phyloP scores from a whole-genome alignment of 2,113 vertebrate species.

The Passer montanus region DNA sequence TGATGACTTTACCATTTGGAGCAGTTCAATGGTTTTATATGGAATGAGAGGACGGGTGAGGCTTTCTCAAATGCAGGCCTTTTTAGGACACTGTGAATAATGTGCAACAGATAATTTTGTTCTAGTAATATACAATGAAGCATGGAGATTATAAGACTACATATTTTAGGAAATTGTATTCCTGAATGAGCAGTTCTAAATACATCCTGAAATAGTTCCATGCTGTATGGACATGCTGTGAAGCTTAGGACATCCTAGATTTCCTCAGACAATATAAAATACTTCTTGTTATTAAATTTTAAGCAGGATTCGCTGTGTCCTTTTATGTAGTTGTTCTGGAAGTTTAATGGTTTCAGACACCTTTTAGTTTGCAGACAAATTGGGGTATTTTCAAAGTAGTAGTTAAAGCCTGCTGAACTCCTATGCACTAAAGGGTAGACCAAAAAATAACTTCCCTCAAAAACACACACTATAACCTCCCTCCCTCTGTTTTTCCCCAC shows the following conservation, averaged over 20 bases:
- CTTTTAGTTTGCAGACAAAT: not conserved
- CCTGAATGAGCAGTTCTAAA: not conserved
- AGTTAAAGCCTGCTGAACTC: not conserved
- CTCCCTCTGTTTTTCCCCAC: not conserved
- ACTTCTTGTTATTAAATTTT: not conserved
- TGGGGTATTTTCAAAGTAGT: not conserved
- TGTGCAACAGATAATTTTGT: not conserved
- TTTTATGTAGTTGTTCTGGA: not conserved
- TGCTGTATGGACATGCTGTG: not conserved
- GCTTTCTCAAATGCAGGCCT: not conserved
- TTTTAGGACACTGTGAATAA: not conserved
- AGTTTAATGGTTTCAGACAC: not conserved
- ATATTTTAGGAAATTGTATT: not conserved
- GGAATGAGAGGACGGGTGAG: not conserved
- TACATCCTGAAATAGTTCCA: not conserved
- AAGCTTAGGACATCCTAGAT: not conserved
- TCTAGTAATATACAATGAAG: not conserved
- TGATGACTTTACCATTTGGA: constrained; percentile 3
- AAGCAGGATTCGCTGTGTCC: not conserved
- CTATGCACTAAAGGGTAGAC: not conserved
- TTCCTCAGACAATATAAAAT: not conserved
- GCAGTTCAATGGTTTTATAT: constrained; percentile 36
- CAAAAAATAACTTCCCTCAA: not conserved
- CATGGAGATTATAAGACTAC: not conserved
- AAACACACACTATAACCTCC: not conserved